Evolutionary conservation across 2,888 invertebrate species (phyloP), one percentile per base, ranked within the genome.

Genomic region (Cryptocephalus moraei): DNA sequence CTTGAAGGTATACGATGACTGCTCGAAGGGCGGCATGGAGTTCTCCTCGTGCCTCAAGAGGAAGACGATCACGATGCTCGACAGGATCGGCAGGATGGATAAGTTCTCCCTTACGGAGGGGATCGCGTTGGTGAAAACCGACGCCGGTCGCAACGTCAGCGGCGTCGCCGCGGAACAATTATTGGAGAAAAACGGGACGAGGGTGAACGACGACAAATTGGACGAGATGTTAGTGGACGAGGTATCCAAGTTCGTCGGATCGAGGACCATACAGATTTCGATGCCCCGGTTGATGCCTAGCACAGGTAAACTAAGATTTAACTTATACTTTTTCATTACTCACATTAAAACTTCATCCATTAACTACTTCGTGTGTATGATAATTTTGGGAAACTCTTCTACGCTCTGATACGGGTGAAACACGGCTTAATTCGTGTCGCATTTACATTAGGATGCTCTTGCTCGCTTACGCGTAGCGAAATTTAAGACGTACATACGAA

Each of bases 41-140:
- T 73, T 88, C 45, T 72, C 82, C 45, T 81, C 83, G 22, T 89
- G 89, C 64, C 71, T 89, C 44, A 88, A 89, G 73, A 86, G 85
- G 68, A 88, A 87, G 64, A 87, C 87, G 0, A 81, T 88, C 47
- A 72, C 84, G 1, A 86, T 88, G 65, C 80, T 89, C 55, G 88
- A 88, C 61, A 75, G 88, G 43, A 77, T 87, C 31, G 78, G 82
- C 0, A 77, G 82, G 50, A 82, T 88, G 73, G 83, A 85, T 22
- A 75, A 78, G 13, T 59, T 79, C 13, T 70, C 75, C 12, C 66
- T 84, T 48, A 74, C 77, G 10, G 84, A 86, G 54, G 86, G 84
- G 41, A 71, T 87, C 4, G 80, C 81, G 57, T 75, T 86, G 12
- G 75, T 84, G 11, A 80, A 77, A 53, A 71, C 71, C 8, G 73